Conservation (phyloP, 2,113 vertebrate species). For the Propithecus coquereli region DNA sequence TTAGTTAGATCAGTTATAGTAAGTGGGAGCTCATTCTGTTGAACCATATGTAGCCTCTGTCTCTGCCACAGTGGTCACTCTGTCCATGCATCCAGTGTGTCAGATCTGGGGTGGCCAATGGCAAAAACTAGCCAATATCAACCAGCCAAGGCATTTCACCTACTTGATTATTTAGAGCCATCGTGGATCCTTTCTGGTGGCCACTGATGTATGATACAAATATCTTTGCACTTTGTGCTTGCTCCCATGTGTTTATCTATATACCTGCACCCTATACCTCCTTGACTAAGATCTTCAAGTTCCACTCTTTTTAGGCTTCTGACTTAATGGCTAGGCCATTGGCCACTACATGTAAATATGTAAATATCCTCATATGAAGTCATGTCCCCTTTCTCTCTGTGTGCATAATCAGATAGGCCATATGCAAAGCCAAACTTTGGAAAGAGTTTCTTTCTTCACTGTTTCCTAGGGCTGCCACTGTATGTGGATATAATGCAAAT, state of each 20-base stretch:
- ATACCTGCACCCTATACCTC: not conserved
- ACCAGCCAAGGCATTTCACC: not conserved
- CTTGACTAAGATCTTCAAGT: not conserved
- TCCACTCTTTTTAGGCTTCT: not conserved
- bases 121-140: not conserved
- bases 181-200: not conserved
- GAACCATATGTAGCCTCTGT: not conserved
- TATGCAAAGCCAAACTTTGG: not conserved
- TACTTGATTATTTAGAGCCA: not conserved
- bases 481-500: not conserved
- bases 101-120: not conserved
- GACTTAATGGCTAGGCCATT: not conserved
- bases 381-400: not conserved
- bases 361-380: not conserved
- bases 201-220: not conserved
- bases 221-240: not conserved
- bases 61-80: not conserved
- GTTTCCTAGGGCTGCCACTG: not conserved
- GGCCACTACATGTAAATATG: not conserved
- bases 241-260: not conserved
- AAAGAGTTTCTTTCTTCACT: not conserved
- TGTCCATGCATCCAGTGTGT: not conserved
- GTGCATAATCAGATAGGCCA: not conserved
- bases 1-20: not conserved
- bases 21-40: fast-evolving